A percentile compares a stretch with the other conserved stretches of the same genome.
phyloP scores from a whole-genome alignment of 2,888 invertebrate genomes.

The Lepidonotus clava region DNA sequence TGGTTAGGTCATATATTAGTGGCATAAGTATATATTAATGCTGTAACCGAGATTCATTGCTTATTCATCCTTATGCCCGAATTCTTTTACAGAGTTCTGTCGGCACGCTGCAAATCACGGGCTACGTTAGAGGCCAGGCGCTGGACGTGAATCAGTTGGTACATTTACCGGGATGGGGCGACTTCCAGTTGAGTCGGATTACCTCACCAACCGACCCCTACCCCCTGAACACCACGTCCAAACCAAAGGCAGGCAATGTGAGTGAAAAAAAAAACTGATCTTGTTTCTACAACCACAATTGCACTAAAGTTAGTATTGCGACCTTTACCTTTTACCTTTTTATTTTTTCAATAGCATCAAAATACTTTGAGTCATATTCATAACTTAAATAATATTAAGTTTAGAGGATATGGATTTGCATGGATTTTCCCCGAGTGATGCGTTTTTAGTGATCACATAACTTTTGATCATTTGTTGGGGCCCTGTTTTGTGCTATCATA shows the following conservation, averaged over 20 bases:
- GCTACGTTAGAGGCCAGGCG: slow-evolving; percentile 91
- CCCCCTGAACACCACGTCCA: slow-evolving; percentile 63
- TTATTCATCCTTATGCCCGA: not conserved
- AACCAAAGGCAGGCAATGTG: slow-evolving; percentile 6
- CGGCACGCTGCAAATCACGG: slow-evolving; percentile 85
- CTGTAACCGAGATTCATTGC: not conserved
- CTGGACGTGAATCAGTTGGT: slow-evolving; percentile 93
- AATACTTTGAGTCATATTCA: not conserved
- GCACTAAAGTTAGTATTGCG: too few relatives aligned
- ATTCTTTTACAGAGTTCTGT: slow-evolving; percentile 58
- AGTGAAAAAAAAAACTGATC: not conserved
- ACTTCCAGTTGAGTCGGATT: slow-evolving; percentile 94
- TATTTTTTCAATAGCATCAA: too few relatives aligned
- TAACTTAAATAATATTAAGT: too few relatives aligned
- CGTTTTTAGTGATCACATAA: too few relatives aligned
- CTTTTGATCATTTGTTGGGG: too few relatives aligned
- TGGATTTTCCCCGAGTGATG: too few relatives aligned
- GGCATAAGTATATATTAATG: too few relatives aligned
- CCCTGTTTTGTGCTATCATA: too few relatives aligned
- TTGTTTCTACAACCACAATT: too few relatives aligned
- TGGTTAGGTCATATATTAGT: too few relatives aligned
- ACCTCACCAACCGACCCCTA: slow-evolving; percentile 80
- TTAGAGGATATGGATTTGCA: too few relatives aligned
- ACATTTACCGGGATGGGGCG: slow-evolving; percentile 95
- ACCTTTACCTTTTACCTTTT: too few relatives aligned